Percentiles rank a stretch among this genome's conserved stretches.
These are phyloP conservation scores for Matsumurasca onukii DNA, from an alignment of 1,140 invertebrate genomes.

Conservation along the genomic window DNA sequence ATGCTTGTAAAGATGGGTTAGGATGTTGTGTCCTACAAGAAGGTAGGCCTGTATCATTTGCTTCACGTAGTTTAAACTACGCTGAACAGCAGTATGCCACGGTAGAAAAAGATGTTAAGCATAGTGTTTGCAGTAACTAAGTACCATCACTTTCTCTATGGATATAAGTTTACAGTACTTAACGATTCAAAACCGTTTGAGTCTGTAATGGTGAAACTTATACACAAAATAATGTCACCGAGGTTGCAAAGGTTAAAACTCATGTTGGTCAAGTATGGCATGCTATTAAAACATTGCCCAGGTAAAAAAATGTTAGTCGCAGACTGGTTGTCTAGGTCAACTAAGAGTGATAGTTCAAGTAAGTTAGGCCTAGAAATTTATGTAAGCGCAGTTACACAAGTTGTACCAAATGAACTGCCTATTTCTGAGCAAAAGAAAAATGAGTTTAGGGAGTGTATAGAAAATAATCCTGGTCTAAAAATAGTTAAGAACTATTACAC, in stretches of 20 bases:
- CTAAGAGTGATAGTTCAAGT: constrained; percentile 36
- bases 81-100: constrained; percentile 40
- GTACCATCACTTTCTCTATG: constrained; percentile 41
- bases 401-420: constrained; percentile 40
- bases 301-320: constrained; percentile 50
- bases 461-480: constrained; percentile 41
- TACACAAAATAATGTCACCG: constrained; percentile 18
- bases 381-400: constrained; percentile 36
- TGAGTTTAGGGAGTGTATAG: constrained; percentile 37
- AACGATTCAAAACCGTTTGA: constrained; percentile 34
- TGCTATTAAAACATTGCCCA: constrained; percentile 43
- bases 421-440: constrained; percentile 40
- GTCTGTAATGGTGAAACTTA: neutral
- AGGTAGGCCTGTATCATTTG: constrained; percentile 47
- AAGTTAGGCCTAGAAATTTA: neutral
- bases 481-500: constrained; percentile 43
- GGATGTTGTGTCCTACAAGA: constrained; percentile 41
- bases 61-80: constrained; percentile 38
- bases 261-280: constrained; percentile 41
- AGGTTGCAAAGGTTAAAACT: constrained; percentile 49
- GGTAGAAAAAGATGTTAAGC: constrained; percentile 37
- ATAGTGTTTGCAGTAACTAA: constrained; percentile 40
- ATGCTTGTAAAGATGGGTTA: too few species aligned
- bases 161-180: constrained; percentile 27
- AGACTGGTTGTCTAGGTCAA: constrained; percentile 48